Evolutionary conservation across 2,113 vertebrate species (phyloP).

Genomic region (Chamaea fasciata): DNA sequence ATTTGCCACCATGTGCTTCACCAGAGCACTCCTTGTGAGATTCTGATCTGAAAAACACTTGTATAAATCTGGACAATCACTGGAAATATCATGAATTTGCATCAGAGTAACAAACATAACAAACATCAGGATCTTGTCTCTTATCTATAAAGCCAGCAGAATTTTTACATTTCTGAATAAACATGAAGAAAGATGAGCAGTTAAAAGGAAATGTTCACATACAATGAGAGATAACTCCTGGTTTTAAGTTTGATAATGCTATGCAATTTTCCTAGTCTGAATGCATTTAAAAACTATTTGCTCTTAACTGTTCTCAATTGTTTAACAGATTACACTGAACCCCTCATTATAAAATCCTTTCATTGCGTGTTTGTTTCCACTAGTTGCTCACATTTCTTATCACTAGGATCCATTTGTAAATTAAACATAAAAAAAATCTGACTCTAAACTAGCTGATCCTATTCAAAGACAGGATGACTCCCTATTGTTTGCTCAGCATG

Average conservation of each 20-base stretch:
- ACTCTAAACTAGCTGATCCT: constrained; percentile 86
- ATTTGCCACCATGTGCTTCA: neutral
- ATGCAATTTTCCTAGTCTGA: constrained; percentile 61
- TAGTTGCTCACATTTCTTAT: constrained; percentile 93
- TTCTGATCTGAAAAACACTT: neutral
- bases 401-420: constrained; percentile 98
- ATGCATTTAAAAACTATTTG: constrained; percentile 74
- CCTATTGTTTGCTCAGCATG: constrained; percentile 99
- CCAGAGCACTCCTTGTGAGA: neutral
- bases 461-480: constrained; percentile 97
- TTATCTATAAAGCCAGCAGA: constrained; percentile 34
- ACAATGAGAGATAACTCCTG: constrained; percentile 55
- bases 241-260: constrained; percentile 58
- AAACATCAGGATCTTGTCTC: constrained; percentile 1
- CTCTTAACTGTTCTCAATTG: constrained; percentile 84
- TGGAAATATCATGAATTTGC: constrained; percentile 20
- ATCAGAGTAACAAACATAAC: constrained; percentile 6
- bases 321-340: constrained; percentile 90
- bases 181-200: constrained; percentile 46
- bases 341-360: constrained; percentile 91
- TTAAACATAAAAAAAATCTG: constrained; percentile 92
- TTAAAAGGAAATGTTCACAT: constrained; percentile 48
- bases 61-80: neutral
- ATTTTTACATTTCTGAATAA: constrained; percentile 67
- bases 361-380: constrained; percentile 83